Evolutionary conservation across 1,140 invertebrate species (phyloP), one percentile per base, ranked within the genome.

Genomic region (Apolygus lucorum): DNA sequence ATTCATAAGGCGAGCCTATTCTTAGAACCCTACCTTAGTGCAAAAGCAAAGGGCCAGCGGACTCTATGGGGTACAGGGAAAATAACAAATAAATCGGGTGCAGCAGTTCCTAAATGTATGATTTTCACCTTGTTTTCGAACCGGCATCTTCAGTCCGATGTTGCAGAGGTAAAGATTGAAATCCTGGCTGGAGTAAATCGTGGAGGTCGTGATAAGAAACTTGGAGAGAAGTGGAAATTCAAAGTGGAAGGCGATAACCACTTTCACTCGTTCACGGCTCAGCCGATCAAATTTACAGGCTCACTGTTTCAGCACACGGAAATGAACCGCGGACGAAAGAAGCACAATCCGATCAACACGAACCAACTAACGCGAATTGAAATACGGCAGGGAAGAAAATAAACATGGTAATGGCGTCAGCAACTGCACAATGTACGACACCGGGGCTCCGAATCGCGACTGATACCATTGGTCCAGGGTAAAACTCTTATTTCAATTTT

Each of bases 121-220:
- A 59, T 4, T 17, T 59, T 59, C 54, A 59, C 54, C 54, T 59
- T 59, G 54, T 59, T 59, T 59, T 59, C 54, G 54, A 13, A 59
- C 54, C 11, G 54, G 54, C 54, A 59, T 59, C 54, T 59, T 59
- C 54, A 59, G 54, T 24, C 54, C 54, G 54, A 59, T 59, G 54
- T 59, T 59, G 54, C 54, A 59, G 54, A 59, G 54, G 54, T 59
- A 59, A 59, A 59, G 54, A 59, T 59, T 59, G 22, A 59, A 59
- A 14, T 59, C 54, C 54, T 59, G 54, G 22, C 13, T 24, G 54
- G 54, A 59, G 22, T 59, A 59, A 59, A 59, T 59, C 54, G 54
- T 59, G 54, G 54, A 59, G 4, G 54, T 59, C 54, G 54, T 59
- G 54, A 59, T 59, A 59, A 59, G 54, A 59, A 17, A 49, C 17